Base-by-base conservation (phyloP, 2,797 vertebrate species). In the Melanotaenia nigrans region DNA sequence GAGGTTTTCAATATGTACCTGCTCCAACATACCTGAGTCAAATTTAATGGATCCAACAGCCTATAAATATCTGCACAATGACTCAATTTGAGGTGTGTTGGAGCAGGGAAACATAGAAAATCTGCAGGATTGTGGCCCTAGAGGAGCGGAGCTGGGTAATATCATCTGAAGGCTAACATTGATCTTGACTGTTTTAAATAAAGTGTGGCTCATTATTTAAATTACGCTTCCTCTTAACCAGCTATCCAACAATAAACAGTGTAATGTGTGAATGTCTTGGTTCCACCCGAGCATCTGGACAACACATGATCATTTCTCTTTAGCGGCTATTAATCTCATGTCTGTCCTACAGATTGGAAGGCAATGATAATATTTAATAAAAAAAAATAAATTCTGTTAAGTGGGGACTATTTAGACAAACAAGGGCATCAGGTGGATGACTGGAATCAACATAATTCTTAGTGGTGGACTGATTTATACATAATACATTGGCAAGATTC, bases 171-270 rank as follows among this genome's bases (percentile, higher is more conserved):
- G 38, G 55, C 55, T 71, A 22, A 63, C 66, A 72, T 71, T 66
- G 64, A 71, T 57, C 33, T 25, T 9, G 53, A 47, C 40, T 74
- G 42, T n/a, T 55, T 38, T 38, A 5, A 7, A 38, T 1, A 20
- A 28, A 40, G 40, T 38, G 18, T 25, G 1, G 2, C 24, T 57
- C 0, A 24, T 75, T 74, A 24, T 77, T 75, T 72, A 11, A 73
- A 11, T 42, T 32, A 45, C 9, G 20, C 25, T 55, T 18, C 35
- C 32, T 36, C 24, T 38, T 69, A 11, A 70, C 42, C 45, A 42
- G 22, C 20, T 3, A 14, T 71, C 57, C 51, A 82, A 75, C 69
- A 81, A 32, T 57, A 74, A 45, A 49, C 57, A 73, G 13, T 58
- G 14, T 2, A 45, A n/a, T 28, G 22, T 38, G 28, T 9, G 5